Evolutionary conservation across 2,797 vertebrate genomes (phyloP), one percentile per base, ranked within the genome.

Genomic region (Pelodytes ibericus): DNA sequence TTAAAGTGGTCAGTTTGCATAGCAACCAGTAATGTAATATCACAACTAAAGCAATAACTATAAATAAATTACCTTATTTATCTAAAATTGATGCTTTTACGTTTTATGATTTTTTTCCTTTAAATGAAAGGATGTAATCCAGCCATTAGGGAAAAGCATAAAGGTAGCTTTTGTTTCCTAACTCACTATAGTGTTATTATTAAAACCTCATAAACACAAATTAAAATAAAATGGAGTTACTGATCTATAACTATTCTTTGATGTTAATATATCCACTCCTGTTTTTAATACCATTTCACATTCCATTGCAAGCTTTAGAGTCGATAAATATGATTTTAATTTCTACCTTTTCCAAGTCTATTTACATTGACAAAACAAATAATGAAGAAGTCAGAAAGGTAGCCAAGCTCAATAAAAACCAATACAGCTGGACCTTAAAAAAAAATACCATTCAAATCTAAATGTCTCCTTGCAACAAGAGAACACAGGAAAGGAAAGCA

Each of bases 321-420:
- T 53, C 49, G 20, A 53, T 53, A 53, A 53, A 53, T 53, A 24
- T 53, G 11, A 53, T 53, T 53, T 53, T 53, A 53, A 53, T 53
- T 53, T 53, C n/a, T 53, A 53, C n/a, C 24, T 20, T 53, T 47
- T n/a, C 44, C 18, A 22, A 20, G 49, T 53, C 49, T 53, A 53
- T 24, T 53, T 53, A 24, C 24, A 20, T 24, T 53, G 49, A 53
- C 49, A 53, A 53, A 53, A 53, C 49, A 53, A 53, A 53, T 53
- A 53, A 53, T 53, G 49, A 25, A 53, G 49, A 53, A 53, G 49
- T 53, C 49, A 53, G n/a, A 53, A 53, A 53, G 49, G 49, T 53
- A 53, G 49, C 49, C 49, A 53, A 53, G 49, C 22, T 53, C 49
- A 53, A 53, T 53, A 53, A 53, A 44, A 53, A 22, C 13, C 22